Evolutionary conservation across 2,113 vertebrate genomes (phyloP), one percentile per base, ranked within the genome.

Genomic region (Oceanites oceanicus): DNA sequence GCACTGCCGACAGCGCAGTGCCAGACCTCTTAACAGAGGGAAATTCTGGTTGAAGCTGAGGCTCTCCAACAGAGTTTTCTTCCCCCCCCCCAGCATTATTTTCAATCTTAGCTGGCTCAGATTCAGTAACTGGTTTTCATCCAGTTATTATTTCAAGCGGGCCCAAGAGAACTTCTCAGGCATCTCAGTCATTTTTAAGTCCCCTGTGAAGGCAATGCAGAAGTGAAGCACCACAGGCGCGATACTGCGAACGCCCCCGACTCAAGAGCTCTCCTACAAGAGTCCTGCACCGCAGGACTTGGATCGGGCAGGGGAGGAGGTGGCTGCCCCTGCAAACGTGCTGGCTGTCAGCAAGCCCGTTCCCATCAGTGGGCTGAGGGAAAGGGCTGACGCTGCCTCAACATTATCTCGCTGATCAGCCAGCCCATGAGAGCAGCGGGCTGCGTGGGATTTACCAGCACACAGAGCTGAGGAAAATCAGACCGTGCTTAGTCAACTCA

Each of bases 171-270:
- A 50, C 42, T 86, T 75, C 81, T 87, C 86, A 75, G 73, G 65
- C 72, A 84, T 83, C 65, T 75, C 1, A 62, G 53, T 36, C 18
- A 32, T 86, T 53, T 76, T 22, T 63, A 40, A 53, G 38, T 32
- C 26, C 30, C 56, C 36, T 17, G 29, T n/a, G 49, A 89, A 76
- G 53, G 58, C 42, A 16, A 12, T 1, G 15, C 22, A 66, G 86
- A 65, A 21, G 40, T 1, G 0, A 40, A 72, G 61, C 45, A 72
- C 32, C 34, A 29, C 1, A 20, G 71, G 32, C 66, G 21, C 42
- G 3, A 10, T 0, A 1, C 27, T 56, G 42, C 2, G 0, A 50
- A 34, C 8, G 5, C 1, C 23, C 23, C 26, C 0, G 0, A 3
- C 50, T 30, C 80, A 14, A 62, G 61, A 49, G 22, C 62, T 66